Percentiles rank a stretch among this genome's conserved stretches.
Evolutionary conservation across 2,113 vertebrate species (phyloP).

Genomic region (Melospiza georgiana): DNA sequence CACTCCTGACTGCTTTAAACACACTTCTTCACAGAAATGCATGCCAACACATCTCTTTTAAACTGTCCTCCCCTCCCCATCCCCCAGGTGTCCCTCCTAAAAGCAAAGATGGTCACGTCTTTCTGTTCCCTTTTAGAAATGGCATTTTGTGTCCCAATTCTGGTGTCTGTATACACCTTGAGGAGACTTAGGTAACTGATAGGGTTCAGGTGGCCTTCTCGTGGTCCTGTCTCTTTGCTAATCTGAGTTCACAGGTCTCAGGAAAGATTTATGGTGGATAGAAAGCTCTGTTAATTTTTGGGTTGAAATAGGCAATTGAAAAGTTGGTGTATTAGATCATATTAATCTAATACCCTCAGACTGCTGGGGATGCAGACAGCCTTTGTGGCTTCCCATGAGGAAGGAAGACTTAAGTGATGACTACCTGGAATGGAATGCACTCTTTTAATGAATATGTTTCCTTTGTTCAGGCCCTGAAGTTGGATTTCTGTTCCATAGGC

Average conservation of each 20-base stretch:
- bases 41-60: background rate
- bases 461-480: background rate
- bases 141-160: background rate
- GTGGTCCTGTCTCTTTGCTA: background rate
- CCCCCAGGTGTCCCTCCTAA: background rate
- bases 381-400: background rate
- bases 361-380: background rate
- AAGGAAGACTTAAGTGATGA: background rate
- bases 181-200: background rate
- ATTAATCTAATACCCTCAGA: background rate
- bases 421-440: background rate
- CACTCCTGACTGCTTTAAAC: background rate
- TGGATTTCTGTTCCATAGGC: background rate
- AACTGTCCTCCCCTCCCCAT: background rate
- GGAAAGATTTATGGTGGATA: too few species aligned
- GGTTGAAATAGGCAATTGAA: background rate
- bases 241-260: background rate
- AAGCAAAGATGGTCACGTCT: background rate
- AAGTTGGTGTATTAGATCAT: background rate
- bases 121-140: background rate
- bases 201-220: background rate
- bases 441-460: background rate
- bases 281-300: background rate
- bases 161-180: background rate
- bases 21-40: background rate